These are phyloP conservation scores for Engraulis encrasicolus DNA, from an alignment of 2,113 vertebrate genomes.

Conservation along the genomic window DNA sequence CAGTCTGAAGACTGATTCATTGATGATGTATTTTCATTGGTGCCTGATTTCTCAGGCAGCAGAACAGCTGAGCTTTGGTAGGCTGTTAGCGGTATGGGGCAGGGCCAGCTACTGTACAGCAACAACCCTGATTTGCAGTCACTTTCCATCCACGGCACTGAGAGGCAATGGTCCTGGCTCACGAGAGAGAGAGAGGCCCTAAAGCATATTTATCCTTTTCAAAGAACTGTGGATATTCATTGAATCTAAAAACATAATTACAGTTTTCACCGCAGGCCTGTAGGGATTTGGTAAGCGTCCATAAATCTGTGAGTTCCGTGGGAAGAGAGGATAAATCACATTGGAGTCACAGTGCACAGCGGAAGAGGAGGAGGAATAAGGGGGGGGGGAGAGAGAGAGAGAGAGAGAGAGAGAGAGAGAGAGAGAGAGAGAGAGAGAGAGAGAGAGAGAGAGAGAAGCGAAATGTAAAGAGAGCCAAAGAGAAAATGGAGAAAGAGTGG, in stretches of 20 bases:
- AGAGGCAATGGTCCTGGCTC: neutral
- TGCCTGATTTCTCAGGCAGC: too few relatives aligned
- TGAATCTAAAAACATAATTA: constrained; percentile 47
- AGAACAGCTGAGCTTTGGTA: too few relatives aligned
- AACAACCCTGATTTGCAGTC: neutral
- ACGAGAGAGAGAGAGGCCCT: neutral
- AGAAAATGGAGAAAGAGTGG: too few relatives aligned
- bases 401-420: too few relatives aligned
- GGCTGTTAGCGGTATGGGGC: too few relatives aligned
- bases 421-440: too few relatives aligned
- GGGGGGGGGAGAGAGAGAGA: too few relatives aligned
- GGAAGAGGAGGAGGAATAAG: constrained; percentile 41
- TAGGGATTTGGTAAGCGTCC: constrained; percentile 26
- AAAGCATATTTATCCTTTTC: constrained; percentile 39
- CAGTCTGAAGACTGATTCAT: too few relatives aligned
- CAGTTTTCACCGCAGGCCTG: neutral
- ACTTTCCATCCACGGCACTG: too few relatives aligned
- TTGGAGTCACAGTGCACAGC: constrained; percentile 33
- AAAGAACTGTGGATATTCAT: constrained; percentile 35
- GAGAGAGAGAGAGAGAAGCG: too few relatives aligned
- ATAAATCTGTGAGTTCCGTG: constrained; percentile 26
- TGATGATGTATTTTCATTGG: too few relatives aligned
- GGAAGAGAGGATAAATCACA: constrained; percentile 38
- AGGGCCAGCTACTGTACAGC: neutral
- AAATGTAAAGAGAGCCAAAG: too few relatives aligned